A percentile compares a stretch with the other conserved stretches of the same genome.
These are phyloP conservation scores for Numenius arquata DNA, from an alignment of 2,113 vertebrate genomes.

Conservation along the genomic window DNA sequence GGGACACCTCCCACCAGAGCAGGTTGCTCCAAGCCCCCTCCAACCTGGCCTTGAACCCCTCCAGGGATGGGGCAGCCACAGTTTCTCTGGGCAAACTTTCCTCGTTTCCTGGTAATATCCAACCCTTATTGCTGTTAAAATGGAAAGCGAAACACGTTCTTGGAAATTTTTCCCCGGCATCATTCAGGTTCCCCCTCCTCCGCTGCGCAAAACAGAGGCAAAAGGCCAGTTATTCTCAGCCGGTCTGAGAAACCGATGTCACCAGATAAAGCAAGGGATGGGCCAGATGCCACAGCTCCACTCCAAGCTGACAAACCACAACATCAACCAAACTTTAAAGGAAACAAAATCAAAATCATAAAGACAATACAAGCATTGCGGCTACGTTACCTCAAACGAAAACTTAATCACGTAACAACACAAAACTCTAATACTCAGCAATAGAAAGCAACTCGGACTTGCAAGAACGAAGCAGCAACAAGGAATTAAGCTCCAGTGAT, in stretches of 20 bases:
- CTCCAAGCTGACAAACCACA: background rate
- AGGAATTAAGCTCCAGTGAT: background rate
- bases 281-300: background rate
- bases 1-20: background rate
- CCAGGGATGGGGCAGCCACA: background rate
- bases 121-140: background rate
- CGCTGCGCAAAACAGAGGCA: background rate
- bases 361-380: background rate
- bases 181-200: background rate
- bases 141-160: background rate
- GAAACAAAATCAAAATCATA: background rate
- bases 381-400: background rate
- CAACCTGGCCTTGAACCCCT: background rate
- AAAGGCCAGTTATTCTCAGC: background rate
- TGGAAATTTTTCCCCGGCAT: background rate
- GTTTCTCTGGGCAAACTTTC: background rate
- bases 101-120: background rate
- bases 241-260: background rate
- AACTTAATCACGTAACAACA: background rate
- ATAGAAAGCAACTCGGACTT: background rate
- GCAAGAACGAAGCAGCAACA: background rate
- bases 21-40: background rate
- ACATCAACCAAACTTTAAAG: background rate
- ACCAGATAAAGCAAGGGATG: background rate
- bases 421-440: accelerated